Percentiles rank a stretch among this genome's conserved stretches.
Evolutionary conservation across 2,113 vertebrate genomes (phyloP).

Genomic region (Solea solea): DNA sequence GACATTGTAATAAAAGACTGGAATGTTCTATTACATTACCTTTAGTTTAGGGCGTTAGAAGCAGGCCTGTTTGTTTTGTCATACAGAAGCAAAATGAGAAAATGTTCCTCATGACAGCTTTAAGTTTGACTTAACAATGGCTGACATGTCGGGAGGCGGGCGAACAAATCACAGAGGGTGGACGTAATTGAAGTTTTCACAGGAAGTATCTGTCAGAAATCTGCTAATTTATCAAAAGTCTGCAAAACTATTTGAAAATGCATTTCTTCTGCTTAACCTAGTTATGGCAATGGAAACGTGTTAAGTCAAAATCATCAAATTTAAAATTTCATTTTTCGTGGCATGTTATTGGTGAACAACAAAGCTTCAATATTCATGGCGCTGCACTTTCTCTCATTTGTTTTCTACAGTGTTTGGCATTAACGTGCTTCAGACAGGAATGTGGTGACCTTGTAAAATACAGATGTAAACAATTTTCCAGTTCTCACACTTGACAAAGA

Average conservation of each 20-base stretch:
- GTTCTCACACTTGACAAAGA: slow-evolving; percentile 79
- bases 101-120: slow-evolving; percentile 1
- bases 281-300: slow-evolving; percentile 50
- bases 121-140: slow-evolving; percentile 13
- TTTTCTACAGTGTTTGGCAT: slow-evolving; percentile 69
- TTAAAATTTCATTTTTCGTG: slow-evolving; percentile 63
- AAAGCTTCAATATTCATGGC: slow-evolving; percentile 48
- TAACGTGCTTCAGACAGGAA: slow-evolving; percentile 77
- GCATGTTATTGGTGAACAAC: slow-evolving; percentile 58
- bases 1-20: neutral
- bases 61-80: neutral
- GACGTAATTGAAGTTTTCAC: slow-evolving; percentile 21
- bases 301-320: slow-evolving; percentile 50
- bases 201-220: slow-evolving; percentile 31
- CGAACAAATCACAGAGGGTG: slow-evolving; percentile 31
- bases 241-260: slow-evolving; percentile 24
- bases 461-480: slow-evolving; percentile 85
- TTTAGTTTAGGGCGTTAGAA: slow-evolving; percentile 8
- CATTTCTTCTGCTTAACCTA: slow-evolving; percentile 20
- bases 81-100: slow-evolving; percentile 10
- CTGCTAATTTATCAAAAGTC: slow-evolving; percentile 35
- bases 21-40: neutral
- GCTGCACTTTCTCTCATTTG: slow-evolving; percentile 49
- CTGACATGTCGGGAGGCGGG: slow-evolving; percentile 25
- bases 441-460: slow-evolving; percentile 79